Evolutionary conservation across 2,113 vertebrate species (phyloP), one percentile per base, ranked within the genome.

Genomic region (Channa argus): DNA sequence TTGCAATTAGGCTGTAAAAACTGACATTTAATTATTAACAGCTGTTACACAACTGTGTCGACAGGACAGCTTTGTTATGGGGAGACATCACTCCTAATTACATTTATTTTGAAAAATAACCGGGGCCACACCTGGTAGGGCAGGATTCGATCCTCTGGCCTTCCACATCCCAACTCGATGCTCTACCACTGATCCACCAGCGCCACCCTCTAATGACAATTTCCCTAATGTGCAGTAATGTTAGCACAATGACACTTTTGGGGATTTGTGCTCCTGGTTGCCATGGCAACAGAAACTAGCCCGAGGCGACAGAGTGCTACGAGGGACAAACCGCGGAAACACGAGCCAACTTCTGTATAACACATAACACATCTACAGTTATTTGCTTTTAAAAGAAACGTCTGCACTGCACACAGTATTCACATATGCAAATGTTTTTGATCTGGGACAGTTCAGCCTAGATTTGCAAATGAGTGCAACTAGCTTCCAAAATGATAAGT

Each of bases 221-320:
- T 24, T 24, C 24, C 24, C 24, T 24, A 24, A 24, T 24, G 15
- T 80, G 56, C 11, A 81, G 71, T 41, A 78, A 64, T 70, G 67
- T 46, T 45, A 63, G 59, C 37, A 44, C n/a, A 53, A 64, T 51
- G 8, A 58, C 46, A 82, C 14, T 83, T 91, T 77, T 66, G 24
- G 39, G 24, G 37, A 81, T 78, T 72, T 66, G 43, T 50, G 38
- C 76, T 77, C 46, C 51, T 49, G 33, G 86, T 91, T 89, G 77
- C 87, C 73, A 88, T 90, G 83, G 86, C 84, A 91, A 90, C 84
- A 82, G 50, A 83, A 78, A 76, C 76, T 72, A 71, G 75, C 86
- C 82, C 61, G 47, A 74, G 83, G 83, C 83, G 71, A 76, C 50
- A 82, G 4, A 75, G 65, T 44, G 70, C 82, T 87, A 50, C 58